Conservation (phyloP, 2,113 vertebrate genomes). For the Alligator sinensis region DNA sequence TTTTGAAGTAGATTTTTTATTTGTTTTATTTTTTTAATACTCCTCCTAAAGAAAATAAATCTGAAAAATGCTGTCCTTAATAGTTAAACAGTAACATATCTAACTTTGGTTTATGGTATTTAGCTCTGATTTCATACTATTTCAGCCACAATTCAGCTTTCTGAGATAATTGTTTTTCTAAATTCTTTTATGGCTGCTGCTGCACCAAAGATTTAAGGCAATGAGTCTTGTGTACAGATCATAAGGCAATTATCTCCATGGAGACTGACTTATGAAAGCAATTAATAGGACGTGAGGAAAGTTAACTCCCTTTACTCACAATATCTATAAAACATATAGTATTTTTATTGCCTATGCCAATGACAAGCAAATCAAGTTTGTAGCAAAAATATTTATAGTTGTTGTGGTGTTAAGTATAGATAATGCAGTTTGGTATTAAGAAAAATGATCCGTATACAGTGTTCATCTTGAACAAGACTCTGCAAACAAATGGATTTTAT, state of each 20-base stretch:
- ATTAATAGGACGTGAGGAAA: not conserved
- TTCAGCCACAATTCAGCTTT: not conserved
- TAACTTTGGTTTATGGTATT: not conserved
- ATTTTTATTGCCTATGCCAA: not conserved
- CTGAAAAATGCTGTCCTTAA: not conserved
- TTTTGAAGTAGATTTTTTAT: not conserved
- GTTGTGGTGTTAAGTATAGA: not conserved
- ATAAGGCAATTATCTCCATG: not conserved
- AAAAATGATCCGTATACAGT: not conserved
- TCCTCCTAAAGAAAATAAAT: not conserved
- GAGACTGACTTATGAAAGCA: not conserved
- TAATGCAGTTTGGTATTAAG: not conserved
- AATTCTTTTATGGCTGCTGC: not conserved
- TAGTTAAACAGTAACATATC: not conserved
- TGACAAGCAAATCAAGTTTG: not conserved
- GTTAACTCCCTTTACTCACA: not conserved
- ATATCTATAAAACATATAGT: not conserved
- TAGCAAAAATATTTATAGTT: not conserved
- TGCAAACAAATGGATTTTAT: not conserved
- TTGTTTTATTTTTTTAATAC: not conserved
- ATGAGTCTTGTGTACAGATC: not conserved
- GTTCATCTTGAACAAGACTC: not conserved
- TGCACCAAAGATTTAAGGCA: not conserved
- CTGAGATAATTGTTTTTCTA: not conserved
- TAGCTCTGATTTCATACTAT: not conserved